Base-by-base conservation (phyloP, 2,113 vertebrate genomes). In the Himantopus leucocephalus region DNA sequence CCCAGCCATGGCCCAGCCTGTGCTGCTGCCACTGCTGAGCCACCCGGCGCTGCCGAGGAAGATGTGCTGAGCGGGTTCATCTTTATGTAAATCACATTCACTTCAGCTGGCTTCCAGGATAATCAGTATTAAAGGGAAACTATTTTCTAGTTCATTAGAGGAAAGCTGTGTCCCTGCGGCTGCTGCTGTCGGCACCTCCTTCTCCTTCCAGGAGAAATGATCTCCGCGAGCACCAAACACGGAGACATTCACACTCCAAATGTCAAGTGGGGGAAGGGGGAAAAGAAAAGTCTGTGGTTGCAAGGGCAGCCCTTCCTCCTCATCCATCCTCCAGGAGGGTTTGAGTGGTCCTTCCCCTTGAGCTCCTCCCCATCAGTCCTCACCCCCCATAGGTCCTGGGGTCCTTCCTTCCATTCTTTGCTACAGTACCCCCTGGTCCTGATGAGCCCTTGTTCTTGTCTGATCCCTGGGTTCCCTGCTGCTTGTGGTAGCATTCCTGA, bases 101-200 rank as follows among this genome's bases (percentile, higher is more conserved):
- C 78, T 67, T 90, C 22, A 96, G 94, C 96, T 94, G 94, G 88
- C 90, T 96, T 88, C 96, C 91, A 94, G 96, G 96, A 96, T 96
- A 95, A 96, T 97, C 96, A 96, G 96, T 77, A 95, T 95, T 96
- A 97, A 96, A 97, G 95, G 96, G 90, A 95, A 96, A 93, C 96
- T 94, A 96, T 97, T 97, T 96, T 96, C 96, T 96, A 95, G 96
- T 90, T 97, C 96, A 96, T 97, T 96, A 96, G 94, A 95, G 96
- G 96, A 97, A 95, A 97, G 95, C 96, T 94, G 88, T 1, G 72
- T 83, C 88, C 90, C 96, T 2, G 88, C 12, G 67, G 90, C 92
- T 93, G 94, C 90, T 93, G 94, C 92, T 79, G 90, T 27, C 1
- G 71, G 88, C 95, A 63, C 90, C 96, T 88, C 95, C 90, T 74